A percentile compares a stretch with the other conserved stretches of the same genome.
These are phyloP conservation scores for Mythimna loreyi DNA, from an alignment of 2,888 invertebrate genomes.

Conservation along the genomic window DNA sequence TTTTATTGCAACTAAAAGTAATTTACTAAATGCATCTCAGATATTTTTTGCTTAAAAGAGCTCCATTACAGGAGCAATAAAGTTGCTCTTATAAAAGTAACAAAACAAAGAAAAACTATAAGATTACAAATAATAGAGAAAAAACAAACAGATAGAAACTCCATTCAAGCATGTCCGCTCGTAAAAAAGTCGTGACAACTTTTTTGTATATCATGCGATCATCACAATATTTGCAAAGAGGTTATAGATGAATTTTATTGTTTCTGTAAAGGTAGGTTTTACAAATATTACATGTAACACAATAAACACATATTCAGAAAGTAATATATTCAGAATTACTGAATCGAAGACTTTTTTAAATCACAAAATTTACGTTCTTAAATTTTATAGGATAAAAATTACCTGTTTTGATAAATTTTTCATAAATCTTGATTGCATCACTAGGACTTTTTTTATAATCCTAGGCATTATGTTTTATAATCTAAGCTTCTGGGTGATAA, in stretches of 20 bases:
- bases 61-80: slow-evolving; percentile 6
- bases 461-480: no score
- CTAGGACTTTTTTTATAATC: no score
- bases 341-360: no score
- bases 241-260: slow-evolving; percentile 15
- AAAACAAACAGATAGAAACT: slow-evolving; percentile 22
- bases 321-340: no score
- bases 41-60: neutral
- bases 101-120: slow-evolving; percentile 9
- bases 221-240: slow-evolving; percentile 41
- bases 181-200: slow-evolving; percentile 30
- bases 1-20: neutral
- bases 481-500: no score
- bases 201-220: slow-evolving; percentile 23
- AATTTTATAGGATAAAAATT: no score
- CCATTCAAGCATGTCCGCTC: slow-evolving; percentile 35
- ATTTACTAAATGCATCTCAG: neutral
- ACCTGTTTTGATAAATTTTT: no score
- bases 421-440: no score
- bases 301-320: no score
- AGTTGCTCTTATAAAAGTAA: slow-evolving; percentile 15
- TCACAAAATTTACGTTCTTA: no score
- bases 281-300: neutral
- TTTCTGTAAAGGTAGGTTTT: slow-evolving; percentile 21
- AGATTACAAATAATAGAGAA: slow-evolving; percentile 22